These are phyloP conservation scores for Ursus arctos DNA, from an alignment of 2,113 vertebrate species.

Conservation along the genomic window DNA sequence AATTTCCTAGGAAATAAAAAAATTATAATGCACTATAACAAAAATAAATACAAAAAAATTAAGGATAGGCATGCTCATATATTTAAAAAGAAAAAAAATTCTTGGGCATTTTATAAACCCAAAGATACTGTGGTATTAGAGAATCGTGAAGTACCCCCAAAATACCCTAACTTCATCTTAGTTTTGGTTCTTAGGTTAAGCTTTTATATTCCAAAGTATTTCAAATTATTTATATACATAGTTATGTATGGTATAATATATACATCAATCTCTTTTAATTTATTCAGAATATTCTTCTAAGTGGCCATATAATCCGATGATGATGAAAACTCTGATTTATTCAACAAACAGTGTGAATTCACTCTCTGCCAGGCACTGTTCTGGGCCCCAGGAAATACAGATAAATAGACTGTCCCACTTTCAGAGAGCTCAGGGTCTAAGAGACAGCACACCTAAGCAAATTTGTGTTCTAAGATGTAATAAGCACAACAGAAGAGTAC, in stretches of 20 bases:
- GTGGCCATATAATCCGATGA: background rate
- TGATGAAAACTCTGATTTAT: background rate
- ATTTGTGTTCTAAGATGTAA: accelerated
- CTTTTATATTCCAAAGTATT: background rate
- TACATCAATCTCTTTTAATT: background rate
- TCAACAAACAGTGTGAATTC: background rate
- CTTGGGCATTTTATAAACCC: background rate
- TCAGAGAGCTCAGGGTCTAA: background rate
- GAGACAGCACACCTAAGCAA: accelerated
- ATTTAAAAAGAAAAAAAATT: background rate
- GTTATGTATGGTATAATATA: background rate
- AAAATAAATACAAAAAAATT: background rate
- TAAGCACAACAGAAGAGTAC: background rate
- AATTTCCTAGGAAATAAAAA: background rate
- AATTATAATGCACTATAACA: background rate
- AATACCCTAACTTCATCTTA: background rate
- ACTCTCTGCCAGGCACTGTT: background rate
- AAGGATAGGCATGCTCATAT: background rate
- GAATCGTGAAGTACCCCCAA: background rate
- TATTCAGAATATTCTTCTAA: background rate
- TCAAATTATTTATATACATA: background rate
- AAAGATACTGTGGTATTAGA: background rate
- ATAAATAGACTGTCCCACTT: background rate
- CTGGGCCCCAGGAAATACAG: background rate
- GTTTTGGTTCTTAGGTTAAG: slow-evolving; percentile 15